Base-by-base conservation (phyloP, 2,113 vertebrate genomes). In the Apaloderma vittatum region DNA sequence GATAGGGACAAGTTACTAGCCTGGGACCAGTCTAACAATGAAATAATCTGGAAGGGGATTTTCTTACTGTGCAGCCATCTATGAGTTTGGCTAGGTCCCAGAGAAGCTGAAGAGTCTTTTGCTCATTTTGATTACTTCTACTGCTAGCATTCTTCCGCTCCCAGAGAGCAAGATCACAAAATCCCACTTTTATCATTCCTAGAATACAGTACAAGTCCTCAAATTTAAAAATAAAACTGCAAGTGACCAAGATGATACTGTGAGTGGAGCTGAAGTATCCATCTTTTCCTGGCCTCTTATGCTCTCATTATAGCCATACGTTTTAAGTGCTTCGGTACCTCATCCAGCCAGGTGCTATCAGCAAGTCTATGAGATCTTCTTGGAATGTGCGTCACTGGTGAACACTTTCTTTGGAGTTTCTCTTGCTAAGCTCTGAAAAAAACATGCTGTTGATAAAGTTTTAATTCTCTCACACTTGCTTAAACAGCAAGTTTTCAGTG, bases 161-260 rank as follows among this genome's bases (percentile, higher is more conserved):
- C 37, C 65, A 75, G 49, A 71, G 71, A 68, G 15, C 52, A 72
- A 87, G 45, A 59, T 77, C 63, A 89, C 43, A 93, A 88, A 94
- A 78, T 87, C 70, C 77, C 11, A 40, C 24, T 81, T 95, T 59
- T 96, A 94, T 94, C 65, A 55, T 43, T 77, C 8, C 9, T n/a
- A 34, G 34, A 86, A 88, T n/a, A 75, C 6, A 48, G 15, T 11
- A 59, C 77, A 92, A 93, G 19, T 21, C 20, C 36, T 26, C 63
- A 80, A 92, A 91, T 96, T 77, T 13, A 84, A 93, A 89, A 96
- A 66, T 9, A 78, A 89, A 73, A 95, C 83, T 57, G 30, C 54
- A 93, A 36, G 32, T 79, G 77, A 65, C 40, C n/a, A 49, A 93
- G n/a, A 88, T 22, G 29, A 78, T 49, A 40, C 15, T 32, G 13